Evolutionary conservation across 2,113 vertebrate genomes (phyloP).

Genomic region (Columbina picui): DNA sequence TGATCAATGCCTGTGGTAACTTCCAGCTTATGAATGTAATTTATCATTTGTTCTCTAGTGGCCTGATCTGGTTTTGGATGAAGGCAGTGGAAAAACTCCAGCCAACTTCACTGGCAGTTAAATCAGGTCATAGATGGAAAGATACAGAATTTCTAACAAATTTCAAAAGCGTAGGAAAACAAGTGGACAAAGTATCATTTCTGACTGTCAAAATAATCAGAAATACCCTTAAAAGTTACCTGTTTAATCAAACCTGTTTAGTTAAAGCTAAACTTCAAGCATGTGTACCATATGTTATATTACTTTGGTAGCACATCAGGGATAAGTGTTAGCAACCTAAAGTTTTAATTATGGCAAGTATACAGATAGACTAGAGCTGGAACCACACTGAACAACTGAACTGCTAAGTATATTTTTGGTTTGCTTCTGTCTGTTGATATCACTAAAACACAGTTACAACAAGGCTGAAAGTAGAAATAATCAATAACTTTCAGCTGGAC

Average conservation of each 20-base stretch:
- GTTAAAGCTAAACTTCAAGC: not conserved
- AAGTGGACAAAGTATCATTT: not conserved
- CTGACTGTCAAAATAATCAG: not conserved
- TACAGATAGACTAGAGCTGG: not conserved
- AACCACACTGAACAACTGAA: not conserved
- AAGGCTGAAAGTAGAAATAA: not conserved
- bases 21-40: not conserved
- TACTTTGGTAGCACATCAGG: not conserved
- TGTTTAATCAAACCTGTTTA: not conserved
- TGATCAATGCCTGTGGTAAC: not conserved
- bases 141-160: not conserved
- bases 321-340: not conserved
- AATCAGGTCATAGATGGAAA: conserved; percentile 14
- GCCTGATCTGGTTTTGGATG: conserved; percentile 12
- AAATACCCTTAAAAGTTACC: not conserved
- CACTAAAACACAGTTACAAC: not conserved
- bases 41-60: not conserved
- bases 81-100: conserved; percentile 5
- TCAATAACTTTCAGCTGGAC: not conserved
- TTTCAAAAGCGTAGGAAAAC: not conserved
- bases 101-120: not conserved
- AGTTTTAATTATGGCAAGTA: not conserved
- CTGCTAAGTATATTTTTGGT: not conserved
- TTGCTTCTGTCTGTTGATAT: not conserved
- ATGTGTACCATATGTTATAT: no score